Evolutionary conservation across 2,888 invertebrate species (phyloP).

Genomic region (Tenodera sinensis): DNA sequence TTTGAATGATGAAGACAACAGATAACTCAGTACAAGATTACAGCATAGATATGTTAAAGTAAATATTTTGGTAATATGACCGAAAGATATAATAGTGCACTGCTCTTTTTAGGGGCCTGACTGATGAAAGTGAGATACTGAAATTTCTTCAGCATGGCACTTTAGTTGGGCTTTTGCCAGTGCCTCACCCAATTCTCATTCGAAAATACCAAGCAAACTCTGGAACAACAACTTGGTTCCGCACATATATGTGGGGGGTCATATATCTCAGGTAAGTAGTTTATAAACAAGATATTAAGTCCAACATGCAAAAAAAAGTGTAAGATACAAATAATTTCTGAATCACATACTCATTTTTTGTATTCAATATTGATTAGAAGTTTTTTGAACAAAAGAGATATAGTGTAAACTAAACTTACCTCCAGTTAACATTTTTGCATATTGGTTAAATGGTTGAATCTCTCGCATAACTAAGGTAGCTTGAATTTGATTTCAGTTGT

Average conservation of each 20-base stretch:
- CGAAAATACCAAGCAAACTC: constrained; percentile 98
- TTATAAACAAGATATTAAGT: constrained; percentile 14
- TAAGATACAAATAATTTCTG: no score
- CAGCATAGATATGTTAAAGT: not conserved
- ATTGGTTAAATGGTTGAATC: no score
- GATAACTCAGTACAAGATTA: no score
- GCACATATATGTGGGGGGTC: constrained; percentile 99
- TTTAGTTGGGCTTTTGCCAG: constrained; percentile 92
- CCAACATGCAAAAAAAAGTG: no score
- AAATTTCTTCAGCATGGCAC: constrained; percentile 99
- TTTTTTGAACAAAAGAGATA: no score
- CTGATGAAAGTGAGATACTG: constrained; percentile 98
- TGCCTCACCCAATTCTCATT: constrained; percentile 98
- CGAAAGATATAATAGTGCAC: not conserved
- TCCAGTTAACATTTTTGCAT: no score
- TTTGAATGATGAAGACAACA: no score
- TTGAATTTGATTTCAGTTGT: no score
- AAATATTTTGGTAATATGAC: not conserved
- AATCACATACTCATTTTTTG: no score
- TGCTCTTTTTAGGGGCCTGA: constrained; percentile 71
- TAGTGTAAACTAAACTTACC: no score
- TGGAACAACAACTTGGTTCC: constrained; percentile 98
- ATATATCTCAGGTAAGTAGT: constrained; percentile 81
- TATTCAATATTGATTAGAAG: no score
- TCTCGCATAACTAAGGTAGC: no score